phyloP scores from a whole-genome alignment of 2,113 vertebrate genomes.

The Ageneiosus marmoratus region DNA sequence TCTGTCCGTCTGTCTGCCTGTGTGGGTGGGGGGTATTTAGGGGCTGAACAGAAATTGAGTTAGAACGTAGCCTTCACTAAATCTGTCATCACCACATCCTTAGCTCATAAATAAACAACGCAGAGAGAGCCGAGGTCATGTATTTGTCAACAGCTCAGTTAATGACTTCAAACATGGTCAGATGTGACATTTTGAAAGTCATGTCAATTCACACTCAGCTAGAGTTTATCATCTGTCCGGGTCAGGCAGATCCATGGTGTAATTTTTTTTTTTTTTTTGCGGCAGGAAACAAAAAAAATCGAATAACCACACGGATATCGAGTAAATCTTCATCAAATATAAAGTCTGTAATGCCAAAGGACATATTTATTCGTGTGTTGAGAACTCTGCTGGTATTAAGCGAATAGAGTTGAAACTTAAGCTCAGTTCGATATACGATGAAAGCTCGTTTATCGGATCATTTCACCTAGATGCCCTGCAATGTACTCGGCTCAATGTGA shows the following conservation, averaged over 20 bases:
- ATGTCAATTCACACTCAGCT: constrained; percentile 27
- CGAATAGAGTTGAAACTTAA: constrained; percentile 62
- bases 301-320: neutral
- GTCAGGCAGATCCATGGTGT: neutral
- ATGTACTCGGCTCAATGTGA: constrained; percentile 37
- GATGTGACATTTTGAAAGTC: constrained; percentile 35
- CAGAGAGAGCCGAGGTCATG: constrained; percentile 47
- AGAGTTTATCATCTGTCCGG: neutral
- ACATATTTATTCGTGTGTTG: constrained; percentile 28
- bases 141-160: constrained; percentile 57
- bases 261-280: neutral
- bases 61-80: constrained; percentile 70
- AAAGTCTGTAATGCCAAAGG: constrained; percentile 11
- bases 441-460: constrained; percentile 57
- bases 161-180: constrained; percentile 44
- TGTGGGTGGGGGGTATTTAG: constrained; percentile 61
- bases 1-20: constrained; percentile 52
- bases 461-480: constrained; percentile 58
- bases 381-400: constrained; percentile 49
- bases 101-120: constrained; percentile 67
- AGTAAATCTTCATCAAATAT: neutral
- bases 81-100: constrained; percentile 65
- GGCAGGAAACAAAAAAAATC: constrained; percentile 3
- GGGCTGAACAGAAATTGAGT: constrained; percentile 68
- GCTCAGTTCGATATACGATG: constrained; percentile 55